Evolutionary conservation across 2,888 invertebrate species (phyloP), one percentile per base, ranked within the genome.

Genomic region (Alentia gelatinosa): DNA sequence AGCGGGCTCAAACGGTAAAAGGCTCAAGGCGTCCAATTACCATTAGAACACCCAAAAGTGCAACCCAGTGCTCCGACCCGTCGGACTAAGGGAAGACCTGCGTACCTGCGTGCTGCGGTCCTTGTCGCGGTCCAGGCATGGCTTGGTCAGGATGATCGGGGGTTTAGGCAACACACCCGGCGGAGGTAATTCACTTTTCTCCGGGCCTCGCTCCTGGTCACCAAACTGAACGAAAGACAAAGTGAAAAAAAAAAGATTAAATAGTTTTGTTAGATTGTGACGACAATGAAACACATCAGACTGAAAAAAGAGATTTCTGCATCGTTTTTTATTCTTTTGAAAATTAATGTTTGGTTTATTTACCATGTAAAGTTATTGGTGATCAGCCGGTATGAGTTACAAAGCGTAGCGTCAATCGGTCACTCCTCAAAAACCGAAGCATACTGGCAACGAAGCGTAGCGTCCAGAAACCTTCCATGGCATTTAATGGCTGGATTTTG

Each of bases 121-220:
- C 37, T 39, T 79, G 63, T 47, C 74, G 12, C 74, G 7, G 23
- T 83, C 83, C 0, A 30, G 23, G 1, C 47, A 26, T 23, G 86
- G 86, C 33, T 86, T 86, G 33, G 86, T 47, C 47, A 86, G 47
- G 50, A 86, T 86, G 42, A 86, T 86, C 1, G 86, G 47, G 26
- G 86, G 86, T 47, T 47, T 86, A 1, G 79, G 1, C 15, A 39
- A 39, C 19, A 19, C 37, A 4, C 68, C 68, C 12, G 79, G 19
- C 19, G 79, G 79, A 23, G 35, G 79, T 15, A 35, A 15, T 1
- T 79, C 79, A 35, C 39, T 39, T 26, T 37, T 79, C 37, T 79
- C 79, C 35, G n/a, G n/a, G 39, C 79, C 79, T 37, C 79, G 79
- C n/a, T 79, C 79, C 79, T 79, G 39, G 5, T 23, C 26, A 63